Percentiles rank a stretch among this genome's conserved stretches.
phyloP scores from a whole-genome alignment of 2,113 vertebrate genomes.

The Heliornis fulica region DNA sequence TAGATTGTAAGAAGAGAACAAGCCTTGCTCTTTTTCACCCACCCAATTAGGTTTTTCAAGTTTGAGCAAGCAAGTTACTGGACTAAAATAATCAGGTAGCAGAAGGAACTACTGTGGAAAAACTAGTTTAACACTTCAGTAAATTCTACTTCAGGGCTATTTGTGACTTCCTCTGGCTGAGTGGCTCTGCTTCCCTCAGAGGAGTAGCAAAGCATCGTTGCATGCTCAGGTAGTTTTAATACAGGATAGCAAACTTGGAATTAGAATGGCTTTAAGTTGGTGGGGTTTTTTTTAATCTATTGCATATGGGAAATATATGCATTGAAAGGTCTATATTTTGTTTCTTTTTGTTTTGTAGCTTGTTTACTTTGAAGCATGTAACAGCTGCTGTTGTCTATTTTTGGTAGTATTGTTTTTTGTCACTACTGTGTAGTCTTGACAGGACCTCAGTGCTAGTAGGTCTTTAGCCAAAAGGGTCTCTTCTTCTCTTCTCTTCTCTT shows the following conservation, averaged over 20 bases:
- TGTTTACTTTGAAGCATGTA: not conserved
- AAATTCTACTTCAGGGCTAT: too few species aligned
- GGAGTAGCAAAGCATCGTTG: not conserved
- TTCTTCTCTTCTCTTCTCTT: too few species aligned
- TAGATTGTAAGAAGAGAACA: not conserved
- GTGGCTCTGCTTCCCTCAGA: not conserved
- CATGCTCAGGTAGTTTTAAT: not conserved
- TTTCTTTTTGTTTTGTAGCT: not conserved
- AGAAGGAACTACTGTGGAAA: not conserved
- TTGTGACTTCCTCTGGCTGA: not conserved
- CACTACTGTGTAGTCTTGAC: not conserved
- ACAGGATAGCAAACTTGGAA: accelerated
- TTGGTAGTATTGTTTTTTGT: not conserved
- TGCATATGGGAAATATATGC: not conserved
- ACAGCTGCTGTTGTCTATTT: not conserved
- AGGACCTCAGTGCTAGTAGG: not conserved
- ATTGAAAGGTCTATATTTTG: not conserved
- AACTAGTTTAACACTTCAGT: slow-evolving; percentile 15
- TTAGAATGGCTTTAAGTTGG: not conserved
- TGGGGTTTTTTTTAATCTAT: not conserved
- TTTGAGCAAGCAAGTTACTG: not conserved
- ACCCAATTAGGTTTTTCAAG: not conserved
- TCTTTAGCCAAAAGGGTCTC: not conserved
- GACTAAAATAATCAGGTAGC: not conserved
- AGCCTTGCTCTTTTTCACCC: not conserved